Evolutionary conservation across 2,888 invertebrate species (phyloP).

Genomic region (Cloeon dipterum): DNA sequence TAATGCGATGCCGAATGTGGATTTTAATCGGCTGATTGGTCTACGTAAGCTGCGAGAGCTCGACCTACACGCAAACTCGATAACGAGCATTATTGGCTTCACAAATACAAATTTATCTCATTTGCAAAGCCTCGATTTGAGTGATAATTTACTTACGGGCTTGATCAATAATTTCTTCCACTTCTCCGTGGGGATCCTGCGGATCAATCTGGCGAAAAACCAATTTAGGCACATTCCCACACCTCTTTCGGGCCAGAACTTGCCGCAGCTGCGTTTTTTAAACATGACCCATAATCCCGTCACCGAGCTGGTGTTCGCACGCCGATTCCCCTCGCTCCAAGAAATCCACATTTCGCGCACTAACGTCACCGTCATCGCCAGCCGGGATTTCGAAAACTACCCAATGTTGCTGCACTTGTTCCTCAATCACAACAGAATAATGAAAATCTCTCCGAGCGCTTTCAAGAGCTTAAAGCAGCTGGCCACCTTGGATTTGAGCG

Average conservation of each 20-base stretch:
- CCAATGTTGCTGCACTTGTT: constrained; percentile 52
- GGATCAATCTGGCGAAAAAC: constrained; percentile 57
- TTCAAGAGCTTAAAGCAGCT: constrained; percentile 55
- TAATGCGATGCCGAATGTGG: constrained; percentile 29
- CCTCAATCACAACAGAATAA: constrained; percentile 47
- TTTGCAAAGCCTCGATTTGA: constrained; percentile 47
- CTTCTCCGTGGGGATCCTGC: constrained; percentile 41
- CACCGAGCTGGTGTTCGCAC: constrained; percentile 35
- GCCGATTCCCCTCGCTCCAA: constrained; percentile 50
- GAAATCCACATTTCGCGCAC: constrained; percentile 58
- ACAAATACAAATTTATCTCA: constrained; percentile 51
- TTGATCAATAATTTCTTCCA: constrained; percentile 40
- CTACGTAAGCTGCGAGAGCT: constrained; percentile 49
- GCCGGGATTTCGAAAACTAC: constrained; percentile 66
- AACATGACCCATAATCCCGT: constrained; percentile 69
- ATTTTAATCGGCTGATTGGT: constrained; percentile 28
- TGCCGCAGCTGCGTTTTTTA: constrained; percentile 46
- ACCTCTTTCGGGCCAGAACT: constrained; percentile 46
- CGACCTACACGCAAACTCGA: constrained; percentile 47
- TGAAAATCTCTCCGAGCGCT: constrained; percentile 61
- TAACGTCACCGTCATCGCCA: constrained; percentile 59
- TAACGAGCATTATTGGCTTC: constrained; percentile 52
- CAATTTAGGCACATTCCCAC: constrained; percentile 58
- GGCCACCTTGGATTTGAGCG: constrained; percentile 53
- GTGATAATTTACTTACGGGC: constrained; percentile 45